Conservation (phyloP, 2,797 vertebrate genomes). For the Epinephelus awoara region DNA sequence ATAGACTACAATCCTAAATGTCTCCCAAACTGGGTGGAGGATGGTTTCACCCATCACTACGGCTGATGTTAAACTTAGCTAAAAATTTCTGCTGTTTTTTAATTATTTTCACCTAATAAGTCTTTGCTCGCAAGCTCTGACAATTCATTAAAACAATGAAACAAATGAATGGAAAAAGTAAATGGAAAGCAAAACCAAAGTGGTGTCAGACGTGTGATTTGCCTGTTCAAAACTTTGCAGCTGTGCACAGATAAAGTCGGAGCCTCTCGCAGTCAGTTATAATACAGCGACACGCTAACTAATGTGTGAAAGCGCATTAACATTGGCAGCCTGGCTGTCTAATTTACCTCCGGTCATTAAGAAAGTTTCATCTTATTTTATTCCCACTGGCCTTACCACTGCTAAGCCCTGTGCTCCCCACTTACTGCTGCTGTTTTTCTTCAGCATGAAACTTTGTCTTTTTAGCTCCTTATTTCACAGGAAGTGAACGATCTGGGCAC, state of each 20-base stretch:
- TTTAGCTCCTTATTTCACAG: background rate
- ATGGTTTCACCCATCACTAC: background rate
- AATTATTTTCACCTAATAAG: slow-evolving; percentile 40
- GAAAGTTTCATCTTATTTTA: background rate
- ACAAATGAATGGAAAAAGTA: background rate
- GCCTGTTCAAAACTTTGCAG: background rate
- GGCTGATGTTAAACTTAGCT: slow-evolving; percentile 5
- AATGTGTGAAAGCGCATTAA: slow-evolving; percentile 19
- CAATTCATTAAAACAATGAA: slow-evolving; percentile 34
- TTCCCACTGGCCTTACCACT: background rate
- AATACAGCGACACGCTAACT: background rate
- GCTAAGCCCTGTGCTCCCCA: background rate
- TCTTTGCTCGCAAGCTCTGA: slow-evolving; percentile 2
- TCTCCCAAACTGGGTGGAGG: background rate
- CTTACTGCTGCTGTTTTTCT: background rate
- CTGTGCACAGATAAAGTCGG: background rate
- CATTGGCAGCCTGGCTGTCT: slow-evolving; percentile 4
- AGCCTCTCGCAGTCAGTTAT: background rate
- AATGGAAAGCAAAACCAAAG: slow-evolving; percentile 7
- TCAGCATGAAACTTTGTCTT: background rate
- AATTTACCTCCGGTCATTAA: slow-evolving; percentile 24
- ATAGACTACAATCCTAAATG: background rate
- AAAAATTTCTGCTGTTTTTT: slow-evolving; percentile 5
- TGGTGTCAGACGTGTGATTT: background rate
- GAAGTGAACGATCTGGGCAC: background rate